Evolutionary conservation across 2,113 vertebrate species (phyloP).

Genomic region (Eudyptes chrysolophus): DNA sequence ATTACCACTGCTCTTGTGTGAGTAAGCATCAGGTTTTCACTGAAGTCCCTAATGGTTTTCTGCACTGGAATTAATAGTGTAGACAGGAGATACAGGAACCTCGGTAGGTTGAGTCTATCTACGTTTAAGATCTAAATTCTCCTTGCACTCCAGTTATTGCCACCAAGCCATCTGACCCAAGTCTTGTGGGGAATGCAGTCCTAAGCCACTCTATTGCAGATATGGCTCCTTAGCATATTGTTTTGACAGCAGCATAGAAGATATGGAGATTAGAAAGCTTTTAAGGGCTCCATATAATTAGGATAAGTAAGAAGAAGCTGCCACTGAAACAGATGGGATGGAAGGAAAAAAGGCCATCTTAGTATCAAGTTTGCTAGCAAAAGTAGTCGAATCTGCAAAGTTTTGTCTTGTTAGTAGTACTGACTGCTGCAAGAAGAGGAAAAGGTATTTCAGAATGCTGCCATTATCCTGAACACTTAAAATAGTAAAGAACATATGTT

Average conservation of each 20-base stretch:
- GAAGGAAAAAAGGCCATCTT: neutral
- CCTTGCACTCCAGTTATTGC: neutral
- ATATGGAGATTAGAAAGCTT: neutral
- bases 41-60: neutral
- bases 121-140: neutral
- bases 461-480: neutral
- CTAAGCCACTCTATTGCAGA: neutral
- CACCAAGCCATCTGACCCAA: neutral
- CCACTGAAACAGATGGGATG: neutral
- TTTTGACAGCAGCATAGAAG: constrained; percentile 21
- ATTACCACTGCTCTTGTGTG: neutral
- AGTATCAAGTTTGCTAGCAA: neutral
- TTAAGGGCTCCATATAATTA: neutral
- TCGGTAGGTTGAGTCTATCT: neutral
- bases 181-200: neutral
- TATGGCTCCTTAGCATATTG: neutral
- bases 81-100: neutral
- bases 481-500: neutral
- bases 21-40: constrained; percentile 19
- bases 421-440: neutral
- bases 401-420: neutral
- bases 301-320: neutral
- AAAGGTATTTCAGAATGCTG: neutral
- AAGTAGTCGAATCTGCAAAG: neutral
- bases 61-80: neutral